Percentiles rank a stretch among this genome's conserved stretches.
These are phyloP conservation scores for Erpetoichthys calabaricus DNA, from an alignment of 2,797 vertebrate species.

Conservation along the genomic window DNA sequence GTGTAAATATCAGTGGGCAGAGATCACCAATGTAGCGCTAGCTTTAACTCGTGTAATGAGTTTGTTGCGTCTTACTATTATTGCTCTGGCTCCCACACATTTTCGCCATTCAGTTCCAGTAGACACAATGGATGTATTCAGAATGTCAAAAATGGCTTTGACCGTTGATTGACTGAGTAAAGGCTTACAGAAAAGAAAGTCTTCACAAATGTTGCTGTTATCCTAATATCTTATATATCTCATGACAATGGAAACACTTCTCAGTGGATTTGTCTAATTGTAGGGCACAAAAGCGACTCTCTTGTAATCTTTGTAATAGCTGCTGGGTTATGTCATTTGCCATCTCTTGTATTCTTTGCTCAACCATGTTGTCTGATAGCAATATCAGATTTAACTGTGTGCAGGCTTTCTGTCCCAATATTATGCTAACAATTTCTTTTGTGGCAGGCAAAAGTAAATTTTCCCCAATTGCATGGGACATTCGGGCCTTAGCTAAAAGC, in stretches of 20 bases:
- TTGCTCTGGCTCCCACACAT: neutral
- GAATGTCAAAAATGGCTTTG: slow-evolving; percentile 3
- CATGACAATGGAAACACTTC: neutral
- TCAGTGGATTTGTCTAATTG: neutral
- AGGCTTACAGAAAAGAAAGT: slow-evolving; percentile 4
- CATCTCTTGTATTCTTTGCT: neutral
- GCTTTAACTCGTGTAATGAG: slow-evolving; percentile 3
- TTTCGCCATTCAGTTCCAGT: neutral
- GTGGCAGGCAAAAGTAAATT: neutral
- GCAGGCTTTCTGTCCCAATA: neutral
- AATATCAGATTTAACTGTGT: neutral
- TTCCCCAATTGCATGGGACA: neutral
- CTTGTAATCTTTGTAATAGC: neutral
- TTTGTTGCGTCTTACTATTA: neutral
- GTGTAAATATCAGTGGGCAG: too few species aligned
- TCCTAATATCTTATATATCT: neutral
- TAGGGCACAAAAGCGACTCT: neutral
- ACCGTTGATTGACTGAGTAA: neutral
- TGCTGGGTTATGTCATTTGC: neutral
- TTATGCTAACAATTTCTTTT: neutral
- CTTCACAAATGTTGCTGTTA: neutral
- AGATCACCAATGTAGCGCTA: neutral
- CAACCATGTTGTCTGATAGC: neutral
- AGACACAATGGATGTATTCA: neutral
- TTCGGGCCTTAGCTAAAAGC: neutral